Conservation (phyloP, 2,888 invertebrate species). For the Cantharis rufa region DNA sequence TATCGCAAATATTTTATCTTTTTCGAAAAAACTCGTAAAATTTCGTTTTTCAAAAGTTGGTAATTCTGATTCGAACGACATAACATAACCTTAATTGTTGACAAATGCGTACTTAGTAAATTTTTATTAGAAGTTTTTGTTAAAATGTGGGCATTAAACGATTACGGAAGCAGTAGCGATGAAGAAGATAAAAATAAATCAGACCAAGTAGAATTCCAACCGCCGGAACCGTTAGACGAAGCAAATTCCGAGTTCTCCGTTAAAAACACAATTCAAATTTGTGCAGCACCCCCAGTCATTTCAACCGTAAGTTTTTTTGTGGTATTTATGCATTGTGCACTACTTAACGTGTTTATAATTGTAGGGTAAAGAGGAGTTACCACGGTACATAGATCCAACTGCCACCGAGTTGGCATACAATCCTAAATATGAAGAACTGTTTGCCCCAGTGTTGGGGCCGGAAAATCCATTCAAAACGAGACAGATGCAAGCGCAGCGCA, state of each 20-base stretch:
- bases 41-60: no score
- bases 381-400: conserved; percentile 75
- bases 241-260: conserved; percentile 60
- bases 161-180: conserved; percentile 72
- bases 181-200: conserved; percentile 63
- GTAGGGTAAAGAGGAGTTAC: conserved; percentile 73
- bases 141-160: conserved; percentile 72
- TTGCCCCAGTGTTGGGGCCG: conserved; percentile 89
- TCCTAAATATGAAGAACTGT: conserved; percentile 93
- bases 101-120: not conserved
- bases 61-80: not conserved
- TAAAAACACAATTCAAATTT: conserved; percentile 69
- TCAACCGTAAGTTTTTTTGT: conserved; percentile 69
- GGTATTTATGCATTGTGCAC: not conserved
- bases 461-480: conserved; percentile 91
- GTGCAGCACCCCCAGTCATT: conserved; percentile 82
- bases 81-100: not conserved
- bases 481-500: conserved; percentile 85
- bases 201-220: conserved; percentile 48
- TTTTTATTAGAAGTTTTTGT: not conserved
- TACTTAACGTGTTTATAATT: conserved; percentile 24
- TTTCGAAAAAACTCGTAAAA: not conserved
- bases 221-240: conserved; percentile 61
- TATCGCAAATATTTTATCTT: not conserved
- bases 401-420: conserved; percentile 86